Evolutionary conservation across 2,888 invertebrate genomes (phyloP).

Genomic region (Zelleria hepariella): DNA sequence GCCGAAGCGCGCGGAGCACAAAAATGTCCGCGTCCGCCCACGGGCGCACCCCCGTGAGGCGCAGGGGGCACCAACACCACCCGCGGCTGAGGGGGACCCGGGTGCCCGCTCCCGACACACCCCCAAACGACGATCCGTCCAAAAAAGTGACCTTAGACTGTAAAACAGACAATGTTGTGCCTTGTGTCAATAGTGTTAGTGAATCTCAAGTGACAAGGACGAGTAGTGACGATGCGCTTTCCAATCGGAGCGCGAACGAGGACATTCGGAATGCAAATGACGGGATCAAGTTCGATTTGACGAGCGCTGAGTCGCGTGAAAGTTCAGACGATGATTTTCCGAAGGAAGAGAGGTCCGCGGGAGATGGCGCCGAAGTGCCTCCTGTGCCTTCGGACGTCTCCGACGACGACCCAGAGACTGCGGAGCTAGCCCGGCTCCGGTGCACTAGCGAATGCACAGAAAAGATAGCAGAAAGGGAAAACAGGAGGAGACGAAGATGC

Average conservation of each 20-base stretch:
- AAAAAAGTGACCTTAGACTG: conserved; percentile 60
- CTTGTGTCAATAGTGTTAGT: conserved; percentile 71
- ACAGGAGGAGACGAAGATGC: conserved; percentile 82
- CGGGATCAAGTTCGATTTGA: conserved; percentile 48
- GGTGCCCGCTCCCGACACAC: conserved; percentile 60
- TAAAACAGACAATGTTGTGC: conserved; percentile 65
- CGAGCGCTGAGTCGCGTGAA: conserved; percentile 41
- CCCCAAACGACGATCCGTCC: conserved; percentile 31
- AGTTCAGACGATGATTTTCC: conserved; percentile 61
- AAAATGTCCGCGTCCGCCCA: conserved; percentile 73
- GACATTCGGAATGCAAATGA: conserved; percentile 50
- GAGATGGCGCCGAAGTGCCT: conserved; percentile 57
- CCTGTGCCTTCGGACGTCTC: conserved; percentile 42
- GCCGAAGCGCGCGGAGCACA: conserved; percentile 42
- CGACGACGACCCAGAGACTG: conserved; percentile 83
- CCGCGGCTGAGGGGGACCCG: conserved; percentile 77
- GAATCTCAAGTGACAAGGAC: conserved; percentile 72
- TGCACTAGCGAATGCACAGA: conserved; percentile 93
- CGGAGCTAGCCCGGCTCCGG: conserved; percentile 85
- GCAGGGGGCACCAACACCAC: conserved; percentile 83
- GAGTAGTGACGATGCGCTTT: conserved; percentile 71
- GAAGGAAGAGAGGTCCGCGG: conserved; percentile 56
- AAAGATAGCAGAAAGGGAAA: conserved; percentile 88
- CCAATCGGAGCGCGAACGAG: conserved; percentile 55
- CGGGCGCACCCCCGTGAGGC: conserved; percentile 74